Base-by-base conservation (phyloP, 2,888 invertebrate genomes). In the Poecilus cupreus region DNA sequence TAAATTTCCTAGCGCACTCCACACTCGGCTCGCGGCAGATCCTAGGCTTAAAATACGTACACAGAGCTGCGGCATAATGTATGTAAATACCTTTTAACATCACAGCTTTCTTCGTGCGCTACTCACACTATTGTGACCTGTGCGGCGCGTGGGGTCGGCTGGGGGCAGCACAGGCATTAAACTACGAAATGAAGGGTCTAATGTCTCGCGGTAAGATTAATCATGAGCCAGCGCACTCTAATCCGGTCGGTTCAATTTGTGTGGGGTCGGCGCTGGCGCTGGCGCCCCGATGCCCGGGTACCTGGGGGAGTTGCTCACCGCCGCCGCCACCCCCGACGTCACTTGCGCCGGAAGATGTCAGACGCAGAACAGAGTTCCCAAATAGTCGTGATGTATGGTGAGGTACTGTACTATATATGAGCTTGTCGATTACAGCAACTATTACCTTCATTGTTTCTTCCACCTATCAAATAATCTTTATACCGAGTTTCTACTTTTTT, bases 151-250 rank as follows among this genome's bases (percentile, higher is more conserved):
- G 3, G 18, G 64, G 37, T 64, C 72, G 46, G 46, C 72, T 6
- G 24, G 6, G n/a, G 20, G 8, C 72, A 22, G 10, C 39, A n/a
- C 37, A 20, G 4, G 22, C 43, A 32, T 72, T 49, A 49, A 51
- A 57, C 70, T 54, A 22, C 26, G 46, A 16, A 49, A 24, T 70
- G 79, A 51, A 80, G 72, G 80, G 80, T 80, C 80, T 72, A 80
- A 80, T 51, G 70, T 72, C 54, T 80, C 22, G 54, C 24, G 80
- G 80, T 72, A 37, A 51, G 72, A 80, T 80, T 80, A 80, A 80
- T 80, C 72, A 80, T 68, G 80, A 80, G 24, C 70, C 22, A 16
- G 70, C 39, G 37, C 39, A 64, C 76, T 46, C 68, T 79, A 79
- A 79, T 68, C 79, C 68, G 32, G 20, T 10, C 64, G 46, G 78